Base-by-base conservation (phyloP, 1,140 invertebrate genomes). In the Eufriesea mexicana region DNA sequence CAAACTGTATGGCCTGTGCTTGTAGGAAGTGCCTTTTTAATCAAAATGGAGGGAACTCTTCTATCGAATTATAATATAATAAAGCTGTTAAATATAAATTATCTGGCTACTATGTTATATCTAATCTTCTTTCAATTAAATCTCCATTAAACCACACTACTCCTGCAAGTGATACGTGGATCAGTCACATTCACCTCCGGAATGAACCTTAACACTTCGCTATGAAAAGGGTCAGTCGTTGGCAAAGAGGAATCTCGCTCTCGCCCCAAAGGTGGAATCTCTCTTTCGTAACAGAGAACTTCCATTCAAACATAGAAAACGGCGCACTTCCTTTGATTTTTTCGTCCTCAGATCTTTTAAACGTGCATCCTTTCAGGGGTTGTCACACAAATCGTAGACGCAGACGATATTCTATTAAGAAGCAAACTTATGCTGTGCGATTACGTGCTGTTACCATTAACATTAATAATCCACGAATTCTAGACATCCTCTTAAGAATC, bases 391-490 rank as follows among this genome's bases (percentile, higher is more conserved):
- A 73, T 73, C 55, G 2, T 0, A 16, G 9, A 2, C 35, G 35
- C 20, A 59, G 45, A 59, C 45, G 55, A 25, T 59, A 73, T 73
- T 73, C 35, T 45, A 45, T 72, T 42, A 72, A 20, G 49, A 2
- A 5, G 68, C 9, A 16, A 9, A 7, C 16, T 18, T 18, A 10
- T 54, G 10, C 14, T 51, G 49, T 68, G 47, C 67, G 42, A 67
- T 5, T 20, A 16, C 67, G 67, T 28, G 66, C 12, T 7, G 59
- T 62, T 64, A 51, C 18, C 25, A 64, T 75, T 25, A 75, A 64
- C 35, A 75, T 75, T 62, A 75, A 75, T 75, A 51, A 62, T 51
- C 47, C 45, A 35, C 20, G 7, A 18, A 20, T 42, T 18, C 28
- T 16, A 20, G n/a, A 51, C 25, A 25, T 5, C 45, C 16, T 25